Conservation (phyloP, 2,797 vertebrate genomes). For the Tokudaia muenninki region DNA sequence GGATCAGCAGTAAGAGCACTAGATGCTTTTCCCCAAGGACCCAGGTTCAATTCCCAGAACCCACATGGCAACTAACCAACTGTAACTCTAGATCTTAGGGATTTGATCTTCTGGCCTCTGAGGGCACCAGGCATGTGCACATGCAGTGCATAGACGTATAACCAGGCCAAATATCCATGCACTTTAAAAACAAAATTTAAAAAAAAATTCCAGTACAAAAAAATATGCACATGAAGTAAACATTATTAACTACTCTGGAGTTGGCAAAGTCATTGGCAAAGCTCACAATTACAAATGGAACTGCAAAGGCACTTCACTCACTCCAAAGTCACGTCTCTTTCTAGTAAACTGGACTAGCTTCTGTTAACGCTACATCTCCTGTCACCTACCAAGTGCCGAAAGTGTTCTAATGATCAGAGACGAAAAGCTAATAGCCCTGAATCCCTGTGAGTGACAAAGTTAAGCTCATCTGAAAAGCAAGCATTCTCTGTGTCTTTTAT, state of each 20-base stretch:
- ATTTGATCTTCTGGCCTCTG: neutral
- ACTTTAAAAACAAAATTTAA: neutral
- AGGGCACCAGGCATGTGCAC: neutral
- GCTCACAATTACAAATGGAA: neutral
- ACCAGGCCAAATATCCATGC: neutral
- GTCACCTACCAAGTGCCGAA: neutral
- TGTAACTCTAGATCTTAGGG: neutral
- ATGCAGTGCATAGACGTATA: no score
- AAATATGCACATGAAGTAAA: neutral
- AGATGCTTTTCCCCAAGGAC: neutral
- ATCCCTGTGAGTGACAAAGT: neutral
- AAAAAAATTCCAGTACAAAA: neutral
- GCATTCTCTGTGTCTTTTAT: neutral
- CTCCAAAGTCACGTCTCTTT: neutral
- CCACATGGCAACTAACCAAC: neutral
- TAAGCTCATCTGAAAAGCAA: neutral
- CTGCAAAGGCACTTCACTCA: neutral
- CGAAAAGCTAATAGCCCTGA: neutral
- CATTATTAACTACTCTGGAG: neutral
- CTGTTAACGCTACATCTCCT: neutral
- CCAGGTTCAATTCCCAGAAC: neutral
- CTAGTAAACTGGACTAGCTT: neutral
- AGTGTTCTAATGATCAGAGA: neutral
- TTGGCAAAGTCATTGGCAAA: slow-evolving; percentile 13
- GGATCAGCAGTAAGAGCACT: neutral